Evolutionary conservation across 2,113 vertebrate genomes (phyloP).

Genomic region (Climacteris rufus): DNA sequence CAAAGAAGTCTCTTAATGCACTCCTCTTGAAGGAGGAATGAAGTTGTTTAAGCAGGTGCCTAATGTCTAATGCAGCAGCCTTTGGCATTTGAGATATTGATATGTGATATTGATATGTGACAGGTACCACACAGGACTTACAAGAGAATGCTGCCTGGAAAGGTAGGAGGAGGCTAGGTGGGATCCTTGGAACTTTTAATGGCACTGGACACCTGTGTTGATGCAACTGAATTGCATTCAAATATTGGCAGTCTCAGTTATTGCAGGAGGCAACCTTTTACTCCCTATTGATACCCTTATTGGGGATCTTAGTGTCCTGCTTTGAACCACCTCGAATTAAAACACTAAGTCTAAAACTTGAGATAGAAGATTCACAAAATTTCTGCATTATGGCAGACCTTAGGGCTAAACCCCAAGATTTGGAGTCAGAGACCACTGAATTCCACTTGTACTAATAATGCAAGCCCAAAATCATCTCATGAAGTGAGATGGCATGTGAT

Average conservation of each 20-base stretch:
- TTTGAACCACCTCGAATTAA: background rate
- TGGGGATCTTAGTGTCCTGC: background rate
- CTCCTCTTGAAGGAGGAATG: background rate
- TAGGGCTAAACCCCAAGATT: background rate
- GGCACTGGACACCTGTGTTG: background rate
- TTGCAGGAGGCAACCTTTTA: background rate
- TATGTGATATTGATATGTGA: too few species aligned
- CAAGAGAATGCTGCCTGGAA: background rate
- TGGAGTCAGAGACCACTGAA: background rate
- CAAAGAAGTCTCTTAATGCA: background rate
- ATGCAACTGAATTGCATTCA: background rate
- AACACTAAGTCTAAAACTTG: background rate
- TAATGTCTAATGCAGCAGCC: background rate
- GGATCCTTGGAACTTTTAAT: background rate
- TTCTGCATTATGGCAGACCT: background rate
- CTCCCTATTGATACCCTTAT: background rate
- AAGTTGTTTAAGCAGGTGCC: background rate
- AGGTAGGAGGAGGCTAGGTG: background rate
- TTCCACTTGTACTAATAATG: background rate
- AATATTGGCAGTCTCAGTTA: background rate
- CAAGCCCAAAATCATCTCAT: background rate
- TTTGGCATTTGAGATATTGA: background rate
- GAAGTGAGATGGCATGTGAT: background rate
- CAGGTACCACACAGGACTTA: background rate
- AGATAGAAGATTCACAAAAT: background rate